Evolutionary conservation across 2,113 vertebrate genomes (phyloP).

Genomic region (Tupaia tana): DNA sequence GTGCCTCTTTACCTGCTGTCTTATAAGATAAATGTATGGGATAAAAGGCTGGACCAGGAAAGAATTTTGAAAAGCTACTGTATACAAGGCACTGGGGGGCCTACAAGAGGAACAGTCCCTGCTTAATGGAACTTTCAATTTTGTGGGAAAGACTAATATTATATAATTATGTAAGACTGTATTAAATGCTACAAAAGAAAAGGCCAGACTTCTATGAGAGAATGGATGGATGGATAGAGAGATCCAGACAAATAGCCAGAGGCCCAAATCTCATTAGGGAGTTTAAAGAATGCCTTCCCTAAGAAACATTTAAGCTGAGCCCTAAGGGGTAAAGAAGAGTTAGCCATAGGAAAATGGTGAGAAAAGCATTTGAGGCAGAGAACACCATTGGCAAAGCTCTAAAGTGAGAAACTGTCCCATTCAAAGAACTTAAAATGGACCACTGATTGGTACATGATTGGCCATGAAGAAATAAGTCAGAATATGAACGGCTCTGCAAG

Average conservation of each 20-base stretch:
- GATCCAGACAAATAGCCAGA: background rate
- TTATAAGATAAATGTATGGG: background rate
- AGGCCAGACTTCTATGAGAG: background rate
- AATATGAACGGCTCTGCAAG: background rate
- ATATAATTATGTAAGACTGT: background rate
- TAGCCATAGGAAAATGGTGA: background rate
- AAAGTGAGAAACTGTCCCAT: background rate
- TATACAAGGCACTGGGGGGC: background rate
- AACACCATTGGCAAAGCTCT: background rate
- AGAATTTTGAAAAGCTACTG: background rate
- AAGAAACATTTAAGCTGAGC: background rate
- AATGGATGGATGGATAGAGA: background rate
- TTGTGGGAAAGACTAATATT: background rate
- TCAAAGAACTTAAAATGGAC: background rate
- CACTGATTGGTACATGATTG: background rate
- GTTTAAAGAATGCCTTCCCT: conserved; percentile 16
- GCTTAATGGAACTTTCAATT: background rate
- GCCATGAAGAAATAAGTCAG: background rate
- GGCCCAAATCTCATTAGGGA: background rate
- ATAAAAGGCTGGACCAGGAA: background rate
- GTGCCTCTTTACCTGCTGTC: background rate
- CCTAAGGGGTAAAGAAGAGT: background rate
- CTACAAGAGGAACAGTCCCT: background rate
- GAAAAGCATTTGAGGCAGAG: background rate
- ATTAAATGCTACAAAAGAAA: conserved; percentile 37